Conservation (phyloP, 2,888 invertebrate species). For the Andrena fulva region DNA sequence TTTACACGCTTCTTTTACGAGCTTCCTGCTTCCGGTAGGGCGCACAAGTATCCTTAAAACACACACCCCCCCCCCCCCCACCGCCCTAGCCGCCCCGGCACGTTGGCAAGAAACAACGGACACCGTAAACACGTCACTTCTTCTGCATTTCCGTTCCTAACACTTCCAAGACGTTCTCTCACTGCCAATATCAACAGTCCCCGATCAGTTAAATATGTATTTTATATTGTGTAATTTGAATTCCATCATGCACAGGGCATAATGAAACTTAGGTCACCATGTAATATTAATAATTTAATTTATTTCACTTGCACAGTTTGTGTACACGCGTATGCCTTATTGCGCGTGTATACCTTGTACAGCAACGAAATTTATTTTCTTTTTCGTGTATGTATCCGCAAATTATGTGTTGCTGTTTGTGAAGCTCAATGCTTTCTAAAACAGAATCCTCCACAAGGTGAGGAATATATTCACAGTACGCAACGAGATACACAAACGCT, state of each 20-base stretch:
- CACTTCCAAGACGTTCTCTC: background rate
- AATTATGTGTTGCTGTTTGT: background rate
- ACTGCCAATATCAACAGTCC: background rate
- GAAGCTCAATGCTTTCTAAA: background rate
- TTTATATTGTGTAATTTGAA: background rate
- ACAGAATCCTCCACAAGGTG: background rate
- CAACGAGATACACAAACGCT: background rate
- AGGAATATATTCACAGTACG: background rate
- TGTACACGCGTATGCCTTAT: background rate
- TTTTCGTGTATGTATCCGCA: background rate
- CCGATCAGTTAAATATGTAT: background rate
- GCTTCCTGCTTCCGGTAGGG: conserved; percentile 74
- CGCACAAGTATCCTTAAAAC: conserved; percentile 68
- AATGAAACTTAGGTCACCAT: background rate
- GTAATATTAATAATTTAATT: background rate
- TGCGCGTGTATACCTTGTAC: background rate
- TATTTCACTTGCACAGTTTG: background rate
- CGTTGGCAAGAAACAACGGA: conserved; percentile 53
- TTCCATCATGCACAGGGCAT: background rate
- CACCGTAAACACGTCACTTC: conserved; percentile 42
- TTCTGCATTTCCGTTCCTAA: conserved; percentile 2
- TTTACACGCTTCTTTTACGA: conserved; percentile 76
- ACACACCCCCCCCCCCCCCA: conserved; percentile 56
- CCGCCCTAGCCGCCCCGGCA: conserved; percentile 62
- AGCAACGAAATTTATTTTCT: background rate